Evolutionary conservation across 2,888 invertebrate species (phyloP), one percentile per base, ranked within the genome.

Genomic region (Catonia carolina): DNA sequence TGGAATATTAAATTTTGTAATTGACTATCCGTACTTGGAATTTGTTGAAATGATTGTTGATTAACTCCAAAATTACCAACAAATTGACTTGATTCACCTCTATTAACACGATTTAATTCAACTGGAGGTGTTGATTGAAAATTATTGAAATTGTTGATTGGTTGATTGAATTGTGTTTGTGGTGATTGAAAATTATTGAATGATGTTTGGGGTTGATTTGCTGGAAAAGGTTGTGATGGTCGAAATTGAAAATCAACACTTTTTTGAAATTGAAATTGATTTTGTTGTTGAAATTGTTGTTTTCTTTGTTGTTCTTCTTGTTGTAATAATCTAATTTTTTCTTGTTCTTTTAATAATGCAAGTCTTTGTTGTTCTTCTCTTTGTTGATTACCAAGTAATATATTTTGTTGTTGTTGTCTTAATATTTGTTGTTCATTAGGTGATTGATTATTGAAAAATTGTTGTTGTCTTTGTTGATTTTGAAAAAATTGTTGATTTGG

Each of bases 1-100:
- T 84, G 82, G 50, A 76, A 77, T 15, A 86, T 70, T 42, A 86
- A 72, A 63, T 81, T 80, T 66, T 83, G 83, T 47, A 86, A 74
- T 65, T 85, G 84, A 31, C 76, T 72, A 48, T 81, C 80, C 69
- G 71, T 78, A 66, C 76, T 70, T 69, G 71, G 63, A 67, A 71
- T 65, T 35, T 55, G 61, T 15, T 60, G 48, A 1, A 60, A 50
- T 18, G 62, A 59, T 20, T 62, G 62, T 14, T 15, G 27, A 17
- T 53, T 14, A 61, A 60, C 67, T 4, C 83, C 84, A 59, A 84
- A 80, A 67, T 86, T 86, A 2, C 83, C 84, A 1, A 70, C 68
- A 37, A 63, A 66, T 20, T 65, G 67, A 37, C 70, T 69, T 1
- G 67, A 64, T 66, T 75, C 74, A 47, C 74, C 73, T 1, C 75